Percentiles rank a stretch among this genome's conserved stretches.
These are phyloP conservation scores for Plecotus auritus DNA, from an alignment of 2,113 vertebrate genomes.

Conservation along the genomic window DNA sequence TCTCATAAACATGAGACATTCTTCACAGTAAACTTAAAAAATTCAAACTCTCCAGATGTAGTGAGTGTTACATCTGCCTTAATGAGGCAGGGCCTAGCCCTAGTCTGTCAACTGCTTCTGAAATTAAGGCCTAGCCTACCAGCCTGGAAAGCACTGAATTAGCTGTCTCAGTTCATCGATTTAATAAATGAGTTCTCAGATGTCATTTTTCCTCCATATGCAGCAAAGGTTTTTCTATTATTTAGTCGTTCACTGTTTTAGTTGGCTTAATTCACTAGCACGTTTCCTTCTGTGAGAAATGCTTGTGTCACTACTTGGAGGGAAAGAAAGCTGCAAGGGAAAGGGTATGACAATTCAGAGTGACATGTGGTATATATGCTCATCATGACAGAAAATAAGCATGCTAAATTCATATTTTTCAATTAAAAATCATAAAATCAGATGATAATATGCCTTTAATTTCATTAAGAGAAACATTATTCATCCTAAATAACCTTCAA, in stretches of 20 bases:
- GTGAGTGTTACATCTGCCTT: neutral
- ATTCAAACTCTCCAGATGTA: neutral
- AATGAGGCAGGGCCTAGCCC: conserved; percentile 25
- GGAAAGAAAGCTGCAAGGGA: neutral
- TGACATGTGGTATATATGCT: neutral
- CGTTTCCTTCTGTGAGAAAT: conserved; percentile 3
- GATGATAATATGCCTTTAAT: neutral
- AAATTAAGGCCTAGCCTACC: neutral
- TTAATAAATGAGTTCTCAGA: conserved; percentile 69
- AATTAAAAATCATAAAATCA: conserved; percentile 35
- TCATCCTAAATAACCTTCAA: conserved; percentile 13
- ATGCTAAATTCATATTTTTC: conserved; percentile 27
- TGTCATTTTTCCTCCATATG: conserved; percentile 57
- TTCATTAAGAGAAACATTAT: conserved; percentile 44
- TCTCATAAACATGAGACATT: neutral
- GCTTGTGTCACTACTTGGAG: neutral
- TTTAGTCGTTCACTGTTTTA: conserved; percentile 43
- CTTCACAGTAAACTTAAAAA: conserved; percentile 16
- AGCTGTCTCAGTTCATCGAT: conserved; percentile 42
- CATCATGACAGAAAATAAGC: conserved; percentile 18
- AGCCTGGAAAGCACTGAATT: neutral
- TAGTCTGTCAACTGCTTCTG: conserved; percentile 28
- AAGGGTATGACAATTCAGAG: neutral
- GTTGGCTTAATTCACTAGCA: conserved; percentile 50
- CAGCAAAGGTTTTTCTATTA: conserved; percentile 59